Base-by-base conservation (phyloP, 2,888 invertebrate species). In the Fabriciana adippe region DNA sequence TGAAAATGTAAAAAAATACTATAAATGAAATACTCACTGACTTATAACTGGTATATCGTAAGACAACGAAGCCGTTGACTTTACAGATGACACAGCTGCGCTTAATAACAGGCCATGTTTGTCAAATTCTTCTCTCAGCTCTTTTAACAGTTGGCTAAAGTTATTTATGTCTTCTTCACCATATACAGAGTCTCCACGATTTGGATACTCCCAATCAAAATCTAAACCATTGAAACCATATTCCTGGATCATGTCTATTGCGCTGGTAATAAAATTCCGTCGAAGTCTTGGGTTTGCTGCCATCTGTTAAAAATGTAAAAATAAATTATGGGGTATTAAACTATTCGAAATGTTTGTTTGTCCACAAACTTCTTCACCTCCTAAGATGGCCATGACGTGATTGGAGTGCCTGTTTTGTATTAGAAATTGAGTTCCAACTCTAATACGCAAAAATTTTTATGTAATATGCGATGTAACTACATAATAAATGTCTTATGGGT, bases 141-240 rank as follows among this genome's bases (percentile, higher is more conserved):
- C 95, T 75, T 88, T 90, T 0, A 95, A 73, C 0, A 95, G 81
- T 8, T 74, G 73, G 0, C 89, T 88, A 69, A 91, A 95, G 77
- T 94, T 94, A 6, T 90, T 74, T 1, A 90, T 76, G 66, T 95
- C 94, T 0, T 80, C 84, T 11, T 67, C 53, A 0, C 86, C 87
- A 31, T 94, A 86, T 0, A 85, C 83, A 0, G 86, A 77, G 69
- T 94, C 94, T 47, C 94, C 84, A 56, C 94, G 92, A 59, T 88
- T 93, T 0, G 96, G 95, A 74, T 95, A 96, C 76, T 95, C 95
- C 96, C 96, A 96, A 79, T 96, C 96, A 0, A 96, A 59, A 76
- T 96, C 96, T 0, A 96, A 86, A 1, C 96, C 96, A 76, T 96
- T 95, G 71, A 96, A 96, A 0, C 90, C 90, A 75, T 95, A 87